Evolutionary conservation across 2,797 vertebrate species (phyloP).

Genomic region (Channa striata): DNA sequence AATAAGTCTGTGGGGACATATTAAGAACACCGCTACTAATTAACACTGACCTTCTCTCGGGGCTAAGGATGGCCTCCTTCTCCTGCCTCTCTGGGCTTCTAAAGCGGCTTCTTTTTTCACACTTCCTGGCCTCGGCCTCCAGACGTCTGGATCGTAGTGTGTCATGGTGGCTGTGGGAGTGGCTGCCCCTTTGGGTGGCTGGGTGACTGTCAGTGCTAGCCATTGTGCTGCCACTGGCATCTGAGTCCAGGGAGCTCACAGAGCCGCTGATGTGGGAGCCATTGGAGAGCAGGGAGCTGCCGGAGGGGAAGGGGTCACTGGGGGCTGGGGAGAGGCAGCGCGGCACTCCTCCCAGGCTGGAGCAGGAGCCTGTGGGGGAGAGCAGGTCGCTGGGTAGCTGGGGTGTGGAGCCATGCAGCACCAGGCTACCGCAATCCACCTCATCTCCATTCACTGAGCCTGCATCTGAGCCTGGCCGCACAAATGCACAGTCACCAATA

Average conservation of each 20-base stretch:
- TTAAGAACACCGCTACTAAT: neutral
- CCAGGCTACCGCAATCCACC: conserved; percentile 72
- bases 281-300: conserved; percentile 87
- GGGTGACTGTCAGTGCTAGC: conserved; percentile 86
- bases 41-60: conserved; percentile 83
- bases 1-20: too few species aligned
- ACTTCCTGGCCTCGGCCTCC: conserved; percentile 82
- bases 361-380: conserved; percentile 84
- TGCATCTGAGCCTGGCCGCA: conserved; percentile 75
- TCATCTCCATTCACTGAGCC: conserved; percentile 86
- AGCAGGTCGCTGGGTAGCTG: conserved; percentile 76
- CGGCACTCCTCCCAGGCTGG: conserved; percentile 84
- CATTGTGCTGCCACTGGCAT: conserved; percentile 85
- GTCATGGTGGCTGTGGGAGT: conserved; percentile 71
- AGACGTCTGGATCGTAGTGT: conserved; percentile 64
- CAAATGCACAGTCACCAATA: conserved; percentile 61
- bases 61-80: conserved; percentile 79
- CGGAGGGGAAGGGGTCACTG: conserved; percentile 88
- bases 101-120: conserved; percentile 83
- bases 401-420: conserved; percentile 64
- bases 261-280: conserved; percentile 89
- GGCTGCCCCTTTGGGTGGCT: conserved; percentile 49
- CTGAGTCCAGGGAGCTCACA: conserved; percentile 87
- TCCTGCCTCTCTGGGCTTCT: conserved; percentile 82
- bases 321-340: conserved; percentile 85